Percentiles rank a stretch among this genome's conserved stretches.
These are phyloP conservation scores for Drosophila mercatorum DNA, from an alignment of 2,888 invertebrate genomes.

Conservation along the genomic window DNA sequence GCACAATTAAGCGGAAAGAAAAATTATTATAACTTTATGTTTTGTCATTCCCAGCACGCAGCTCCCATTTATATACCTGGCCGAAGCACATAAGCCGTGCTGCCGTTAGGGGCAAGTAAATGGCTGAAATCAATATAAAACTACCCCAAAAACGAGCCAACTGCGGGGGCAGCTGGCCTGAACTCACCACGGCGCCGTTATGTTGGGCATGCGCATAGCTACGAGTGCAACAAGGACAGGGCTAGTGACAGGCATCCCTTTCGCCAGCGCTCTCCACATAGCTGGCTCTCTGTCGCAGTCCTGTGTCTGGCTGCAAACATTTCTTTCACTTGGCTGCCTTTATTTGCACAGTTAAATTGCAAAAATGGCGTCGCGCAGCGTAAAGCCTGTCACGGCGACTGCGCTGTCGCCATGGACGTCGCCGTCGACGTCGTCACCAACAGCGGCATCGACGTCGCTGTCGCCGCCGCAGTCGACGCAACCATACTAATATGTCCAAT, in stretches of 20 bases:
- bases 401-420: slow-evolving; percentile 13
- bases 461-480: slow-evolving; percentile 51
- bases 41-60: slow-evolving; percentile 75
- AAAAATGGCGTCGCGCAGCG: slow-evolving; percentile 71
- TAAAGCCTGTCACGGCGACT: slow-evolving; percentile 4
- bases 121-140: slow-evolving; percentile 71
- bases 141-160: slow-evolving; percentile 57
- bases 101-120: slow-evolving; percentile 44
- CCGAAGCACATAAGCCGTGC: slow-evolving; percentile 4
- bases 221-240: slow-evolving; percentile 50
- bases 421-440: slow-evolving; percentile 3
- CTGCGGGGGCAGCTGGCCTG: slow-evolving; percentile 6
- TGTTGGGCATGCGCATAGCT: slow-evolving; percentile 57
- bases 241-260: slow-evolving; percentile 21
- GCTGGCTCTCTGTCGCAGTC: slow-evolving; percentile 16
- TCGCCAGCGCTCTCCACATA: slow-evolving; percentile 26
- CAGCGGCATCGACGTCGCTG: slow-evolving; percentile 12
- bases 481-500: slow-evolving; percentile 85
- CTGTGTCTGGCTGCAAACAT: slow-evolving; percentile 47
- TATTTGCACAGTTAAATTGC: slow-evolving; percentile 73
- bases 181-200: slow-evolving; percentile 60
- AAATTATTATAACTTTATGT: slow-evolving; percentile 82
- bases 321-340: slow-evolving; percentile 68
- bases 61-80: slow-evolving; percentile 21
- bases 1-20: slow-evolving; percentile 82